Base-by-base conservation (phyloP, 1,140 invertebrate species). In the Drosophila oshimai region DNA sequence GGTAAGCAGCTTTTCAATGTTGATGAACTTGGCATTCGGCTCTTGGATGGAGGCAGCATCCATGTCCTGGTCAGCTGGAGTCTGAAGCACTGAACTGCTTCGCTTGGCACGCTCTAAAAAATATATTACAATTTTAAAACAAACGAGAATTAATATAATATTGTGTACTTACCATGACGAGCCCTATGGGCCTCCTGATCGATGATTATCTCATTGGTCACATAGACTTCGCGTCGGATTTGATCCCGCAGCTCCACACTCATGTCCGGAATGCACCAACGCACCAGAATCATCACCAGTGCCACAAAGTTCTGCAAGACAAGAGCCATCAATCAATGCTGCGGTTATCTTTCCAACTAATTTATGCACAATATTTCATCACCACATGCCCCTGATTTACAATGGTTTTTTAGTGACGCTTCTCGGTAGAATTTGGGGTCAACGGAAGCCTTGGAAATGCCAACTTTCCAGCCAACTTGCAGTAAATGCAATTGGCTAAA, bases 201-300 rank as follows among this genome's bases (percentile, higher is more conserved):
- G 65, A 98, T 96, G 58, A 98, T 97, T 74, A 98, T 95, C 91
- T 97, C 96, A 92, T 97, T 98, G 50, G 96, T 97, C 57, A 98
- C 93, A 91, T 96, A 97, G 4, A 95, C 94, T 92, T 98, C 97
- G 64, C 96, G 93, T 20, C 96, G 93, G 78, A 97, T 97, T 90
- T 95, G 94, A 87, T 97, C 95, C 12, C 93, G 92, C 37, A 98
- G 92, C 57, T 94, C 93, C 17, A 93, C 92, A 2, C 96, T 95
- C 90, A 97, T 94, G 91, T 98, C 96, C 3, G 97, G 97, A 51
- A 98, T 97, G 51, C 96, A 93, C 95, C 96, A 97, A 51, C 94
- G 93, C 2, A 98, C 94, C 18, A 97, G 91, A 88, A 97, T 96
- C 91, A 96, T 96, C 15, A 96, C 94, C 20, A 97, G 84, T 5